Conservation (phyloP, 2,113 vertebrate genomes). For the Pituophis catenifer region DNA sequence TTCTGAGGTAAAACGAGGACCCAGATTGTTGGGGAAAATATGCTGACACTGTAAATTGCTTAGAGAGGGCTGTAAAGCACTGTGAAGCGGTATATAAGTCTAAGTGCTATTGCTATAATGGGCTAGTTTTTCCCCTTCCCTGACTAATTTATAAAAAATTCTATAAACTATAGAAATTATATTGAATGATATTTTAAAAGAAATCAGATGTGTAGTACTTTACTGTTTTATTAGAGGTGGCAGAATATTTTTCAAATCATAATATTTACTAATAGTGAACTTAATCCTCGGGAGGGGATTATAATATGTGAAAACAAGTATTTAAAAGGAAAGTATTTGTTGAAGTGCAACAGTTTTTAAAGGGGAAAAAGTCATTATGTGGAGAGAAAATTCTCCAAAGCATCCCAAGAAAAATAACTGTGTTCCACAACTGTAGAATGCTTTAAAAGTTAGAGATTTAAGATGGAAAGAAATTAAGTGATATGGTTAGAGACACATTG, state of each 20-base stretch:
- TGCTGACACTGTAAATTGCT: neutral
- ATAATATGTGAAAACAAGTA: neutral
- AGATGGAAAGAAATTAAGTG: neutral
- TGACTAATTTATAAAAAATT: neutral
- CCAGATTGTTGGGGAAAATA: neutral
- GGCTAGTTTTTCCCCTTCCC: neutral
- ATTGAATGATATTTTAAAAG: neutral
- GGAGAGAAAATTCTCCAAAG: neutral
- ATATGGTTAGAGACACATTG: neutral
- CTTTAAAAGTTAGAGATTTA: neutral
- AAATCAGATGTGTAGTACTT: slow-evolving; percentile 35
- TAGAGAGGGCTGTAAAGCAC: neutral
- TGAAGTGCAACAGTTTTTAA: neutral
- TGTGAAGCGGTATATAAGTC: neutral
- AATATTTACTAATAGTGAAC: neutral
- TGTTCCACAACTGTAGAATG: neutral
- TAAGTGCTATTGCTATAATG: neutral
- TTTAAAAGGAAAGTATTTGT: neutral
- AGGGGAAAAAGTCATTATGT: neutral
- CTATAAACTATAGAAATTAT: neutral
- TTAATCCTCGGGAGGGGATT: neutral
- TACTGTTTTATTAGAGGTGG: neutral
- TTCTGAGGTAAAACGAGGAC: neutral
- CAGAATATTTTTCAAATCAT: neutral
- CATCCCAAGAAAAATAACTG: neutral